phyloP scores from a whole-genome alignment of 2,888 invertebrate genomes.

The Caradrina kadenii region DNA sequence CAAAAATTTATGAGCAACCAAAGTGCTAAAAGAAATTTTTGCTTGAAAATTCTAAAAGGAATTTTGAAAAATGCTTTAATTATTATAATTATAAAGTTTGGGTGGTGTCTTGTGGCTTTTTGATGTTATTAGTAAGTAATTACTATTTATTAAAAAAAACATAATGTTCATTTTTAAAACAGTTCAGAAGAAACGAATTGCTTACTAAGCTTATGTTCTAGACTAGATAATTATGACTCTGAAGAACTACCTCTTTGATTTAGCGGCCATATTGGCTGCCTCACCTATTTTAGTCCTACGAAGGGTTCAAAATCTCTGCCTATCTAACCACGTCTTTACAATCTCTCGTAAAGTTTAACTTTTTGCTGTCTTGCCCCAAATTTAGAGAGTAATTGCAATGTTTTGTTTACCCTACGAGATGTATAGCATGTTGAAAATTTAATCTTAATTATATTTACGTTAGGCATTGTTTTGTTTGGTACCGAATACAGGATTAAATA shows the following conservation, averaged over 20 bases:
- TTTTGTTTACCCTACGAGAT: constrained; percentile 17
- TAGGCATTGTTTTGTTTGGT: background rate
- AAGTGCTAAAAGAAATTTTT: background rate
- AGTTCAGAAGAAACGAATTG: too few species aligned
- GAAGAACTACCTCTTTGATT: background rate
- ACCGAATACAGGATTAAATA: constrained; percentile 9
- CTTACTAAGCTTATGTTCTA: too few species aligned
- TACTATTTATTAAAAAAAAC: too few species aligned
- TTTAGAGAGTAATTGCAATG: constrained; percentile 31
- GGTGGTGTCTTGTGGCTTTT: too few species aligned
- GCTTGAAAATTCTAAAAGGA: background rate
- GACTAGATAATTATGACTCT: too few species aligned
- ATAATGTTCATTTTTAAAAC: too few species aligned
- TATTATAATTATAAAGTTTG: too few species aligned
- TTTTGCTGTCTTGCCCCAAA: constrained; percentile 40
- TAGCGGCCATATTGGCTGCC: too few species aligned
- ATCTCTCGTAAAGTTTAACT: constrained; percentile 26
- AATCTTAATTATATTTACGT: constrained; percentile 1
- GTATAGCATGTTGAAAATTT: constrained; percentile 11
- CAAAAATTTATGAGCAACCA: constrained; percentile 13
- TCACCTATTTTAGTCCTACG: background rate
- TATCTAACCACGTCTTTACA: constrained; percentile 23
- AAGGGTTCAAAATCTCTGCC: constrained; percentile 2
- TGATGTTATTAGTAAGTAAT: too few species aligned
- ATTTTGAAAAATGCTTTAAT: too few species aligned